These are phyloP conservation scores for Pandemis heparana DNA, from an alignment of 2,888 invertebrate species.

Conservation along the genomic window DNA sequence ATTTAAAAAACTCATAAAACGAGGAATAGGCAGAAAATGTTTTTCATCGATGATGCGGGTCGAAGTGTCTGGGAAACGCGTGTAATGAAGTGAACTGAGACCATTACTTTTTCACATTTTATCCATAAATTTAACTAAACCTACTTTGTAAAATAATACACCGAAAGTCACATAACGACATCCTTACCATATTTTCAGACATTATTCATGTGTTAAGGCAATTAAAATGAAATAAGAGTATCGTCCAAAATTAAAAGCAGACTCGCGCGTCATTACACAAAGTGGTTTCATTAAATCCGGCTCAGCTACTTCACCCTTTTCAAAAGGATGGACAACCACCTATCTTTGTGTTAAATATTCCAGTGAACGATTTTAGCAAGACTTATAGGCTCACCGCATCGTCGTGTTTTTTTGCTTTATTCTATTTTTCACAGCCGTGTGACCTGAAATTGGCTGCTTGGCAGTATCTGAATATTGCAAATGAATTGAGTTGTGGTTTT, in stretches of 20 bases:
- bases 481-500: constrained; percentile 2
- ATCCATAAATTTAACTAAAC: background rate
- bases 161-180: background rate
- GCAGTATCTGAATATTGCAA: constrained; percentile 11
- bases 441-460: background rate
- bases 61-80: background rate
- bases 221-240: constrained; percentile 9
- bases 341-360: background rate
- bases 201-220: background rate
- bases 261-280: constrained; percentile 4
- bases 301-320: constrained; percentile 8
- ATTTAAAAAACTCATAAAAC: background rate
- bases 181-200: background rate
- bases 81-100: background rate
- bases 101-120: background rate
- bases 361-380: constrained; percentile 1
- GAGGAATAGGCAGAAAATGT: background rate
- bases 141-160: background rate
- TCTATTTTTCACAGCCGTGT: background rate
- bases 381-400: background rate
- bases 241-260: background rate
- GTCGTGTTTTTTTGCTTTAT: background rate
- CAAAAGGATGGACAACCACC: background rate
- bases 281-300: constrained; percentile 4
- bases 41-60: background rate